phyloP scores from a whole-genome alignment of 1,140 invertebrate species.

The Sycobia sp. region DNA sequence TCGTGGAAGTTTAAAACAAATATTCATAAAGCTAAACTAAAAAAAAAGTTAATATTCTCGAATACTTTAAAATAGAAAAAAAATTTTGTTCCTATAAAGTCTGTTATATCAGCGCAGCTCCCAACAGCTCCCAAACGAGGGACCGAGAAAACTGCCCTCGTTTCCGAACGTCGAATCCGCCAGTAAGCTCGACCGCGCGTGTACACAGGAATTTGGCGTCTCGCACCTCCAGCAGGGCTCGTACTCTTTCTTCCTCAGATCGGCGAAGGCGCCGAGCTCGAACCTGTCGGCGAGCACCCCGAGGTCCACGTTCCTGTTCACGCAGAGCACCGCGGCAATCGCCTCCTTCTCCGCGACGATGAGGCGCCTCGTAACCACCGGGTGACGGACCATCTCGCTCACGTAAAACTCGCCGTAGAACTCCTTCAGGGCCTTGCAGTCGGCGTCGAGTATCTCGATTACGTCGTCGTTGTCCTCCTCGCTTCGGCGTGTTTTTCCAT shows the following conservation, averaged over 20 bases:
- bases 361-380: conserved; percentile 45
- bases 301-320: conserved; percentile 69
- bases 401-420: conserved; percentile 75
- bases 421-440: conserved; percentile 61
- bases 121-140: too few relatives aligned
- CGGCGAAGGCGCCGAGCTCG: conserved; percentile 70
- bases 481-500: conserved; percentile 46
- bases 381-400: conserved; percentile 67
- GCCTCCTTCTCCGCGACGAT: conserved; percentile 62
- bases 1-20: too few relatives aligned
- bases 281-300: conserved; percentile 70
- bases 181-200: too few relatives aligned
- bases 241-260: conserved; percentile 56
- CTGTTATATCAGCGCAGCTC: too few relatives aligned
- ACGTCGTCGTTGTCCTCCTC: conserved; percentile 78
- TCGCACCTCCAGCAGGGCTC: background rate
- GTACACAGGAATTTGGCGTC: too few relatives aligned
- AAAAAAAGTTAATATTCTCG: too few relatives aligned
- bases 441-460: conserved; percentile 68
- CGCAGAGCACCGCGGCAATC: conserved; percentile 66
- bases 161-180: too few relatives aligned
- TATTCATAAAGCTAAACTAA: too few relatives aligned
- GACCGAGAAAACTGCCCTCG: too few relatives aligned
- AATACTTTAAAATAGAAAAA: too few relatives aligned
- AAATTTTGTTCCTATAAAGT: too few relatives aligned